Conservation (phyloP, 2,888 invertebrate species). For the Pseudococcus jackbeardsleyi region DNA sequence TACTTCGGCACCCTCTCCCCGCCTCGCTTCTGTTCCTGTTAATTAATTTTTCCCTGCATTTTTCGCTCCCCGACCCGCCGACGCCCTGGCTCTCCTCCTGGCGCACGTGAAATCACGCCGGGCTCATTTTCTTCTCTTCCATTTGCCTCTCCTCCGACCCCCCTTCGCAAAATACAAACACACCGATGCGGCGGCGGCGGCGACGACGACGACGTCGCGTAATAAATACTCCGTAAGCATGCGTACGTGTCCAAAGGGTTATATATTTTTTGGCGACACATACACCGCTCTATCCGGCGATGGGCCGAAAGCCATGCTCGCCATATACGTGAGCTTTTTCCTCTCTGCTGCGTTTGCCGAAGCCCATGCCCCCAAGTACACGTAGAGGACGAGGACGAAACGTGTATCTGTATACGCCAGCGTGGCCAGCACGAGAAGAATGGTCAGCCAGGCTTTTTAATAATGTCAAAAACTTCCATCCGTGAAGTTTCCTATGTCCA, state of each 20-base stretch:
- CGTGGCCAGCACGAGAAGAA: background rate
- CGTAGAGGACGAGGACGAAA: background rate
- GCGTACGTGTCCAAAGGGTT: slow-evolving; percentile 22
- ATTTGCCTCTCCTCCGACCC: background rate
- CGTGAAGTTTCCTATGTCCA: background rate
- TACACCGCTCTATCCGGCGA: background rate
- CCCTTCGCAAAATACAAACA: background rate
- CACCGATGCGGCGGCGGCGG: no score
- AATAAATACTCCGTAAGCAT: slow-evolving; percentile 12
- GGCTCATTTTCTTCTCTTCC: slow-evolving; percentile 14
- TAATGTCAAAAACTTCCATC: slow-evolving; percentile 36
- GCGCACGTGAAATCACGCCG: slow-evolving; percentile 17
- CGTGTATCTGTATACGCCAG: background rate
- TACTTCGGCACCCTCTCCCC: background rate
- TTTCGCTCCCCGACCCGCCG: background rate
- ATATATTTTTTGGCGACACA: slow-evolving; percentile 15
- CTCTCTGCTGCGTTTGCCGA: background rate
- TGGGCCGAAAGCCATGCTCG: no score
- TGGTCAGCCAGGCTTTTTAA: slow-evolving; percentile 19
- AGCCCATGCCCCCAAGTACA: background rate
- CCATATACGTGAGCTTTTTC: background rate
- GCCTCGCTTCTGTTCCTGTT: background rate
- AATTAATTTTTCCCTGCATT: slow-evolving; percentile 10
- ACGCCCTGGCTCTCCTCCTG: background rate
- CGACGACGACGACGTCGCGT: background rate